Conservation (phyloP, 1,140 invertebrate species). For the Lordiphosa collinella region DNA sequence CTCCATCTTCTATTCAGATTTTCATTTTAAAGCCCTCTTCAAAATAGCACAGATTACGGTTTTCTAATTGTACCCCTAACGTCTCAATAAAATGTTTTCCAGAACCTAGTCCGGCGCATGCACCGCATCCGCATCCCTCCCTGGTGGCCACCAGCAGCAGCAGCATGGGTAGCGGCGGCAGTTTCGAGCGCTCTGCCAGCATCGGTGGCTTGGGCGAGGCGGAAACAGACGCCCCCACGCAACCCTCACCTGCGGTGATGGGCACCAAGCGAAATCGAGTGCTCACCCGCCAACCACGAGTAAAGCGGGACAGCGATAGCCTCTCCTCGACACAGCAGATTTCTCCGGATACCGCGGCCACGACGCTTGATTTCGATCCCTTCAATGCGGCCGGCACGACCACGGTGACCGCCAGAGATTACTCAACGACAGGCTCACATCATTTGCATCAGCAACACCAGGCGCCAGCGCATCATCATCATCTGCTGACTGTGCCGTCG, state of each 20-base stretch:
- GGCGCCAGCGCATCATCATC: slow-evolving; percentile 43
- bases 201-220: slow-evolving; percentile 26
- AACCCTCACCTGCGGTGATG: slow-evolving; percentile 63
- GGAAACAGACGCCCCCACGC: slow-evolving; percentile 34
- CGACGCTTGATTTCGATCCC: slow-evolving; percentile 79
- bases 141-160: slow-evolving; percentile 44
- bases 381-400: slow-evolving; percentile 69
- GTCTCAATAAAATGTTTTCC: not conserved
- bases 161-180: slow-evolving; percentile 47
- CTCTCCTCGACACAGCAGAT: slow-evolving; percentile 78
- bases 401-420: slow-evolving; percentile 51
- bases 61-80: too few relatives aligned
- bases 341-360: slow-evolving; percentile 79
- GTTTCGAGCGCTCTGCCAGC: slow-evolving; percentile 58
- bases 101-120: slow-evolving; percentile 63
- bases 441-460: slow-evolving; percentile 48
- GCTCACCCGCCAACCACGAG: slow-evolving; percentile 84
- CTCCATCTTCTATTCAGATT: too few relatives aligned
- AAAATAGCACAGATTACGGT: too few relatives aligned
- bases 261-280: slow-evolving; percentile 83
- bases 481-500: slow-evolving; percentile 79
- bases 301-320: slow-evolving; percentile 83
- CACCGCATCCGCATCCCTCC: slow-evolving; percentile 37
- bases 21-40: too few relatives aligned
- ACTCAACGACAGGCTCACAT: slow-evolving; percentile 52